These are phyloP conservation scores for Agelaius phoeniceus DNA, from an alignment of 2,113 vertebrate genomes.

Conservation along the genomic window DNA sequence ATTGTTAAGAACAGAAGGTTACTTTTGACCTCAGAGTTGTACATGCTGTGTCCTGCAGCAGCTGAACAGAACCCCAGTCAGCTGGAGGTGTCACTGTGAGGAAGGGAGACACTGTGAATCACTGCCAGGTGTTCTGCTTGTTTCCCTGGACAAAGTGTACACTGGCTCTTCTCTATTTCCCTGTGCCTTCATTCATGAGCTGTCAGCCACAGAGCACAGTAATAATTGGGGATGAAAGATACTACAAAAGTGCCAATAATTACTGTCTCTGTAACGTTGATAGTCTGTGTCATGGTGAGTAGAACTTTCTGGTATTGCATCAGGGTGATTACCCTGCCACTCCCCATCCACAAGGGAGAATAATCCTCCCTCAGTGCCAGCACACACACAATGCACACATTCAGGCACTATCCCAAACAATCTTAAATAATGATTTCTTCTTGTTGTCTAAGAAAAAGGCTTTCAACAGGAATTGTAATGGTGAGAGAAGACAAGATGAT, in stretches of 20 bases:
- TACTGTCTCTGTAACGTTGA: background rate
- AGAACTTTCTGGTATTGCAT: constrained; percentile 63
- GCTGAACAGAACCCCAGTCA: background rate
- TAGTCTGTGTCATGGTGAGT: constrained; percentile 1
- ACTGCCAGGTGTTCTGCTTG: background rate
- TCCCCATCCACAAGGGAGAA: constrained; percentile 43
- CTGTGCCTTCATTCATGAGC: background rate
- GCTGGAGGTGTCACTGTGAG: background rate
- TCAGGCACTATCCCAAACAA: background rate
- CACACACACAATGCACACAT: background rate
- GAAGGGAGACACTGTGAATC: background rate
- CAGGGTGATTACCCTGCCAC: constrained; percentile 27
- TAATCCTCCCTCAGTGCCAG: constrained; percentile 8
- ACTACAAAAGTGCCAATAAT: background rate
- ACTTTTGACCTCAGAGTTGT: background rate
- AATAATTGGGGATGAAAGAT: background rate
- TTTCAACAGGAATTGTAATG: background rate
- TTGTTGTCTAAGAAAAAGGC: background rate
- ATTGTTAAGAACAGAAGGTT: background rate
- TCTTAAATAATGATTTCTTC: background rate
- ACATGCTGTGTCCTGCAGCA: background rate
- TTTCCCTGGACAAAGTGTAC: background rate
- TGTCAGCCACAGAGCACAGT: background rate
- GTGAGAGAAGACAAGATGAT: background rate
- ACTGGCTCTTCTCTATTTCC: background rate